A percentile compares a stretch with the other conserved stretches of the same genome.
Evolutionary conservation across 2,797 vertebrate species (phyloP).

Genomic region (Falco biarmicus): DNA sequence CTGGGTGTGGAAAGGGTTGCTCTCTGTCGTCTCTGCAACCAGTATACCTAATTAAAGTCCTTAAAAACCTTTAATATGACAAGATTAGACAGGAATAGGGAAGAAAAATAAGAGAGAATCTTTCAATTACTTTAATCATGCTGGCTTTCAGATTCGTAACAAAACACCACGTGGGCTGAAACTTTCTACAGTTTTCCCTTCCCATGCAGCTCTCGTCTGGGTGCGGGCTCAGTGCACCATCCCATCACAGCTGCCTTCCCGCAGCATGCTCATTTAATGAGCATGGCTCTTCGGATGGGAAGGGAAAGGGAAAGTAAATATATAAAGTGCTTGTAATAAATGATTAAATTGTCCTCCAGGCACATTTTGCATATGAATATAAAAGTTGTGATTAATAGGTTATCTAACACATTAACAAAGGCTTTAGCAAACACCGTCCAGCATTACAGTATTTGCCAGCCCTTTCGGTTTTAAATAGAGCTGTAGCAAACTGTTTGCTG

Average conservation of each 20-base stretch:
- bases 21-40: constrained; percentile 62
- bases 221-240: background rate
- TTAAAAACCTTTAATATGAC: constrained; percentile 72
- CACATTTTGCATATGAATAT: constrained; percentile 63
- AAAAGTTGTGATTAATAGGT: constrained; percentile 66
- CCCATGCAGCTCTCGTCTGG: background rate
- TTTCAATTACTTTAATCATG: constrained; percentile 58
- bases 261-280: background rate
- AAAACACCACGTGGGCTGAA: constrained; percentile 10
- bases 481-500: background rate
- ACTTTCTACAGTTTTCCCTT: background rate
- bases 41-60: constrained; percentile 74
- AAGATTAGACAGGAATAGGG: constrained; percentile 58
- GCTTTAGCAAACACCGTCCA: background rate
- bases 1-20: constrained; percentile 65
- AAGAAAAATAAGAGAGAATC: constrained; percentile 53
- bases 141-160: background rate
- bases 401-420: constrained; percentile 47
- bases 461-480: constrained; percentile 53
- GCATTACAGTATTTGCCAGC: constrained; percentile 13
- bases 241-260: background rate
- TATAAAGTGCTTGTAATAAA: constrained; percentile 34
- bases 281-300: background rate
- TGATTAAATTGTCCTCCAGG: constrained; percentile 62
- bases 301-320: constrained; percentile 34